These are phyloP conservation scores for Furcifer pardalis DNA, from an alignment of 2,797 vertebrate species.

Conservation along the genomic window DNA sequence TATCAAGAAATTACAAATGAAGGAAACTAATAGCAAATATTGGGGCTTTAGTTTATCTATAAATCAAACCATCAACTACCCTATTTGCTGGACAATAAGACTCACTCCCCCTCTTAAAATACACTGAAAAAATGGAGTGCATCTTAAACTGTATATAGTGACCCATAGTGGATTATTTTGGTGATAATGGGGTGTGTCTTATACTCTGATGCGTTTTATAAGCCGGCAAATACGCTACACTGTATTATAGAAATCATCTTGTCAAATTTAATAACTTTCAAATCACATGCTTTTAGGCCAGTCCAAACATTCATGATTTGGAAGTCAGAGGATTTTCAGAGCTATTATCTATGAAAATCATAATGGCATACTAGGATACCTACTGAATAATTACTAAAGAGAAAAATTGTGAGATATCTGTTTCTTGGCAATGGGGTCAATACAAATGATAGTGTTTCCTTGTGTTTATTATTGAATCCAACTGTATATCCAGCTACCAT, in stretches of 20 bases:
- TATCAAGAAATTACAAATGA: conserved; percentile 33
- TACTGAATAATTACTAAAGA: not conserved
- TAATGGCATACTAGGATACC: not conserved
- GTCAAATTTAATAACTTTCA: not conserved
- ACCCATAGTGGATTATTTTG: too few relatives aligned
- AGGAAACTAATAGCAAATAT: conserved; percentile 30
- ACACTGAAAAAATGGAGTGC: too few relatives aligned
- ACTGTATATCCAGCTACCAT: too few relatives aligned
- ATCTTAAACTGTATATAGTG: too few relatives aligned
- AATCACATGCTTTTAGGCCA: not conserved
- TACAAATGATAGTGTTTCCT: not conserved
- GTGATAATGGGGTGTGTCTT: too few relatives aligned
- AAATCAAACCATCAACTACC: not conserved
- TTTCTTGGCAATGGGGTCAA: not conserved
- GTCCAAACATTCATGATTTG: not conserved
- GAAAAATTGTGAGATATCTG: not conserved
- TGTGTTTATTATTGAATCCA: not conserved
- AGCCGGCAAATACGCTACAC: too few relatives aligned
- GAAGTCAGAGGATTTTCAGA: not conserved
- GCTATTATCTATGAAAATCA: not conserved
- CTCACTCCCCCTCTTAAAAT: too few relatives aligned
- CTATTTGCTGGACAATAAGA: too few relatives aligned
- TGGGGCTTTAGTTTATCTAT: not conserved
- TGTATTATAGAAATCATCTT: not conserved
- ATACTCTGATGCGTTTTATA: too few relatives aligned